Conservation (phyloP, 53 echinoderm and acorn worm species). For the Echinometra lucunter region DNA sequence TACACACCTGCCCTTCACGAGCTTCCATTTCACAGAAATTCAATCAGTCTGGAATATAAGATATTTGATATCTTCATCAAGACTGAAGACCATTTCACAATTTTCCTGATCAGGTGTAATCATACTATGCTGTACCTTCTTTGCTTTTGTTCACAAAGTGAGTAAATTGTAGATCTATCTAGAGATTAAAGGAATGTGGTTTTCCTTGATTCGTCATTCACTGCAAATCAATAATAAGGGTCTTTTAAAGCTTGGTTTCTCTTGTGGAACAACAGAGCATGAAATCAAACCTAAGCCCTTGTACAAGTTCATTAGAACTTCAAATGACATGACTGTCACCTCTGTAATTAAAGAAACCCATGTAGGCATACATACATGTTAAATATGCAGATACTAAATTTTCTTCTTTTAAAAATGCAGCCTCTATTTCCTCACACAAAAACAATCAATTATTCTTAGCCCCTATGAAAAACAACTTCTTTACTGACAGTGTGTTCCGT, state of each 20-base stretch:
- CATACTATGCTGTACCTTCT: background rate
- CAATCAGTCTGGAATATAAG: background rate
- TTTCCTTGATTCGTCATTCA: background rate
- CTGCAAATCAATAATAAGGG: background rate
- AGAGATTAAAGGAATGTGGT: background rate
- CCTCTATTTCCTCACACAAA: too few relatives aligned
- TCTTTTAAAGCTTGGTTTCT: conserved; percentile 23
- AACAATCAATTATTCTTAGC: too few relatives aligned
- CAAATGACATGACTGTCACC: background rate
- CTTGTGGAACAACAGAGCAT: background rate
- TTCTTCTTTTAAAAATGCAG: too few relatives aligned
- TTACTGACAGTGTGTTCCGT: too few relatives aligned
- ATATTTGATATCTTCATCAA: background rate
- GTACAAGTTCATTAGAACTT: conserved; percentile 4
- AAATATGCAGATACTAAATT: background rate
- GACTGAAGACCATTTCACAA: background rate
- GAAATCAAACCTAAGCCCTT: background rate
- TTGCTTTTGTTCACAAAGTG: background rate
- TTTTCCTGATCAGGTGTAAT: background rate
- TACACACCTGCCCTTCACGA: conserved; percentile 20
- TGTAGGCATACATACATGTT: too few relatives aligned
- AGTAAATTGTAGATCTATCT: conserved; percentile 1
- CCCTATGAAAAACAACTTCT: too few relatives aligned
- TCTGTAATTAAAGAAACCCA: background rate
- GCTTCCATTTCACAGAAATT: background rate